phyloP scores from a whole-genome alignment of 1,140 invertebrate species.

The Cheumatopsyche charites region DNA sequence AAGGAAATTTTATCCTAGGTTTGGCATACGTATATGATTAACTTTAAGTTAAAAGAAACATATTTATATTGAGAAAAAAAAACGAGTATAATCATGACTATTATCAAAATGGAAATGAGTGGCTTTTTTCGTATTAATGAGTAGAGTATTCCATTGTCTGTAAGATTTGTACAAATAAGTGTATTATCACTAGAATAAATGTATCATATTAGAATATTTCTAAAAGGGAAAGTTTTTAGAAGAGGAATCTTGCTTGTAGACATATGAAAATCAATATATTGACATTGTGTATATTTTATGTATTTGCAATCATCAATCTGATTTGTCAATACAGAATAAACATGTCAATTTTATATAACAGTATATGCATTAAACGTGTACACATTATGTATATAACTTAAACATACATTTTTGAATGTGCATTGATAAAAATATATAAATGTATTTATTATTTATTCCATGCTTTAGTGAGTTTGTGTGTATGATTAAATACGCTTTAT shows the following conservation, averaged over 20 bases:
- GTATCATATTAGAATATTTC: constrained; percentile 22
- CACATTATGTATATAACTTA: constrained; percentile 3
- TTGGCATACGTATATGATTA: constrained; percentile 24
- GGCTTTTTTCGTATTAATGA: constrained; percentile 45
- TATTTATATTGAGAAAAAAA: constrained; percentile 36
- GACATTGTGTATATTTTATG: not conserved
- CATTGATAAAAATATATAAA: not conserved
- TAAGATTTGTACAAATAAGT: constrained; percentile 38
- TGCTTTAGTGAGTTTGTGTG: no score
- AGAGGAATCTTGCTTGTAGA: constrained; percentile 12
- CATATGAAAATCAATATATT: constrained; percentile 19
- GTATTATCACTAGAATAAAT: constrained; percentile 28
- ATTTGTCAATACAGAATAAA: constrained; percentile 1
- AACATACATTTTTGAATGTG: not conserved
- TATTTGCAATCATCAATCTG: not conserved
- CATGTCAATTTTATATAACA: not conserved
- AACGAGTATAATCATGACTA: constrained; percentile 37
- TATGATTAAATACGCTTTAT: no score
- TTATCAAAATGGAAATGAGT: constrained; percentile 43
- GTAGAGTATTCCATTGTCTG: constrained; percentile 25
- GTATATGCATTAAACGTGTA: not conserved
- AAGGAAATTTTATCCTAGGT: constrained; percentile 34
- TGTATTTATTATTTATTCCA: not conserved
- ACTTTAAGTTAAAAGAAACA: constrained; percentile 32
- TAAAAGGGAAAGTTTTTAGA: not conserved